Evolutionary conservation across 1,140 invertebrate genomes (phyloP), one percentile per base, ranked within the genome.

Genomic region (Hypothenemus hampei): DNA sequence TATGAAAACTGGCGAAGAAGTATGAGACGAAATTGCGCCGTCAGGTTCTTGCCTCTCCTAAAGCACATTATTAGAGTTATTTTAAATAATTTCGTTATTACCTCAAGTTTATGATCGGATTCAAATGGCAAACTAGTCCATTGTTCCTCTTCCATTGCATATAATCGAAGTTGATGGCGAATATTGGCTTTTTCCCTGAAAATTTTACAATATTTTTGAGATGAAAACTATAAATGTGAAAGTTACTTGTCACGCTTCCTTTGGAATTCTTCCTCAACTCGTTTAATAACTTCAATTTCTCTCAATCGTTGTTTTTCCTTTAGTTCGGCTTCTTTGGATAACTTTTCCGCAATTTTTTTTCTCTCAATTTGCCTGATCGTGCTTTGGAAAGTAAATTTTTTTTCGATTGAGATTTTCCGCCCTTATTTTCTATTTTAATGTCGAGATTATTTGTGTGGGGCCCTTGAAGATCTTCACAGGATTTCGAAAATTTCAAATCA

Each of bases 341-440:
- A 72, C 67, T 84, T 84, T 58, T 89, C 86, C 1, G 86, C 83
- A 37, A 89, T 69, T 44, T 81, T 72, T 29, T 80, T 79, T 59
- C 86, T 77, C 70, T 91, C 87, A 23, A 87, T 79, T 66, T 88
- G 82, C 19, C 87, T 65, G 4, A 91, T 81, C 0, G 87, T 90
- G 51, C 85, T 88, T 69, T 91, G 86, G 69, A 89, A 90, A 0
- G 83, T 87, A 69, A 90, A 90, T 62, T 84, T 79, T n/a, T n/a
- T 61, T 83, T 84, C 11, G 67, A 55, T n/a, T n/a, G n/a, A n/a
- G n/a, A n/a, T n/a, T n/a, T n/a, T n/a, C n/a, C n/a, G n/a, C n/a
- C n/a, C n/a, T n/a, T n/a, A n/a, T n/a, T n/a, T n/a, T n/a, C 61
- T 76, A 79, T 40, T 61, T 56, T 56, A 54, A 61, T 46, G 40